Conservation (phyloP, 2,888 invertebrate species). For the Drosophila planitibia region DNA sequence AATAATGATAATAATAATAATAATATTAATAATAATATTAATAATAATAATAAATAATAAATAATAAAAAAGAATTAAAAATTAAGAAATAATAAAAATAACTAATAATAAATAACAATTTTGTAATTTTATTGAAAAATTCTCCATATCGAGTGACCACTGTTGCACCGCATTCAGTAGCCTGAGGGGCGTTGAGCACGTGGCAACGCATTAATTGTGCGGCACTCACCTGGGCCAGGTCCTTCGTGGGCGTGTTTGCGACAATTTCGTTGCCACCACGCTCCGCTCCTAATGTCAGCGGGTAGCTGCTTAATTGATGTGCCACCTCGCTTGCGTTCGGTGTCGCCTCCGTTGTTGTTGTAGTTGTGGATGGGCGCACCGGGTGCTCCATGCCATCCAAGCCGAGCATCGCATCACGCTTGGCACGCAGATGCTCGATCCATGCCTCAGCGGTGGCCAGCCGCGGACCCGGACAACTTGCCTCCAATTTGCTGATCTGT, state of each 20-base stretch:
- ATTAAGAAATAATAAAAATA: neutral
- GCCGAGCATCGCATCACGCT: constrained; percentile 74
- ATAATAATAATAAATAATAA: no score
- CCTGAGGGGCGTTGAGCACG: constrained; percentile 17
- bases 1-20: no score
- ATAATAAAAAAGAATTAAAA: no score
- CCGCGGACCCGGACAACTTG: constrained; percentile 83
- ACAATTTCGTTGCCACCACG: constrained; percentile 63
- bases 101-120: neutral
- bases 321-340: constrained; percentile 5
- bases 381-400: constrained; percentile 55
- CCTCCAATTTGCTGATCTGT: constrained; percentile 82
- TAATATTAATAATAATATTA: no score
- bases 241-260: constrained; percentile 79
- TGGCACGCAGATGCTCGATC: constrained; percentile 83
- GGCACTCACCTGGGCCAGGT: constrained; percentile 79
- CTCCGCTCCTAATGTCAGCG: constrained; percentile 25
- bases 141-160: neutral
- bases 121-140: neutral
- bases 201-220: constrained; percentile 44
- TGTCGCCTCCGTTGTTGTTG: neutral
- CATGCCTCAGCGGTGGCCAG: constrained; percentile 84
- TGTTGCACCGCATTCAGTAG: neutral
- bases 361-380: neutral
- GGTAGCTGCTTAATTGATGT: constrained; percentile 35